Evolutionary conservation across 2,888 invertebrate species (phyloP), one percentile per base, ranked within the genome.

Genomic region (Watsonalla binaria): DNA sequence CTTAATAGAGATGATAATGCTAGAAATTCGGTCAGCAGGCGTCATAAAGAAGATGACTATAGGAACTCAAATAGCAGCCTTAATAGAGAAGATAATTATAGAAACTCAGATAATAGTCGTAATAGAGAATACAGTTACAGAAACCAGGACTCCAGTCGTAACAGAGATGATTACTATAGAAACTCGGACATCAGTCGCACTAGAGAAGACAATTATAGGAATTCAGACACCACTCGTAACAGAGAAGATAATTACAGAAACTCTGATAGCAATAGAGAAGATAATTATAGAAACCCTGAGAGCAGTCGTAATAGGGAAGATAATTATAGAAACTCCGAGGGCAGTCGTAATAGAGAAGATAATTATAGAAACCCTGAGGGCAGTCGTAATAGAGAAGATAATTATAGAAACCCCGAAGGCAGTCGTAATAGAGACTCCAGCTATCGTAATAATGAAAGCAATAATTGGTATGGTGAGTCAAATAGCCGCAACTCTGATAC

Each of bases 401-500:
- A 11, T 11, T 42, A 42, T 54, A 56, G 57, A 11, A 66, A 65
- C 47, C 71, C 69, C 47, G 75, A 72, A 50, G 53, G 62, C 5
- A 74, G 60, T 52, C 61, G 57, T 39, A 61, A 56, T 55, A 65
- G 51, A 48, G 48, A 51, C 34, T 8, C 54, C 53, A 59, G 54
- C 57, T 7, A 8, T 52, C 39, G 57, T 13, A 66, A 56, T 52
- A 54, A 60, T 55, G 72, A 78, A 51, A 58, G 68, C 6, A 70
- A 52, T 49, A 61, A 54, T 33, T 63, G 65, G 45, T 64, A 63
- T 47, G 52, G 51, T 55, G 65, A 68, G 9, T 47, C 57, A 49
- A 67, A 51, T 45, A 59, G 49, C 52, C 67, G 73, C 39, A 70
- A 66, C 45, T 58, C 64, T 57, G 70, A 74, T 53, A 54, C 64